Evolutionary conservation across 2,113 vertebrate species (phyloP).

Genomic region (Ceuthmochares aereus): DNA sequence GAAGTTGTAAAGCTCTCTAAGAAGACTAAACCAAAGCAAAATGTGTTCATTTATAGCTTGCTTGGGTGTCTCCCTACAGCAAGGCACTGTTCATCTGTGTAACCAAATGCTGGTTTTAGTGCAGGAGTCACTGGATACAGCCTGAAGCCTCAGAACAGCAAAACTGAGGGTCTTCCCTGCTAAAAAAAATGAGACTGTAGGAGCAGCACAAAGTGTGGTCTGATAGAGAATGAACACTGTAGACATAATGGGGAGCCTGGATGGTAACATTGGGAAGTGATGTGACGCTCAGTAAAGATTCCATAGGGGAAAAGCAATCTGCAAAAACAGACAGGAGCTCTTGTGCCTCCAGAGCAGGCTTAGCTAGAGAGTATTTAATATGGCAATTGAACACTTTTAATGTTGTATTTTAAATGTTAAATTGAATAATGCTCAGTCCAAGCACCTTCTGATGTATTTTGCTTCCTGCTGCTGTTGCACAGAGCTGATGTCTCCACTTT

Average conservation of each 20-base stretch:
- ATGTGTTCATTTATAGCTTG: background rate
- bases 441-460: background rate
- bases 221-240: background rate
- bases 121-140: background rate
- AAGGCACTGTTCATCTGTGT: fast-evolving
- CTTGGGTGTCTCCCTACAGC: background rate
- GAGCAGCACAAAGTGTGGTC: background rate
- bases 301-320: background rate
- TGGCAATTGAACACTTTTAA: background rate
- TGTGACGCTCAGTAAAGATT: background rate
- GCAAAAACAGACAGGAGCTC: background rate
- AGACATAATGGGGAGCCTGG: background rate
- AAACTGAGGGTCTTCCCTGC: background rate
- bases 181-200: background rate
- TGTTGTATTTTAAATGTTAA: background rate
- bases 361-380: background rate
- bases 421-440: background rate
- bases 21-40: background rate
- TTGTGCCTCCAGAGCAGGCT: background rate
- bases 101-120: background rate
- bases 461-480: background rate
- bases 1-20: background rate
- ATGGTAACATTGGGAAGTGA: background rate
- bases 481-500: background rate
- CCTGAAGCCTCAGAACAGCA: background rate